Conservation (phyloP, 2,888 invertebrate genomes). For the Lasioglossum pauxillum region DNA sequence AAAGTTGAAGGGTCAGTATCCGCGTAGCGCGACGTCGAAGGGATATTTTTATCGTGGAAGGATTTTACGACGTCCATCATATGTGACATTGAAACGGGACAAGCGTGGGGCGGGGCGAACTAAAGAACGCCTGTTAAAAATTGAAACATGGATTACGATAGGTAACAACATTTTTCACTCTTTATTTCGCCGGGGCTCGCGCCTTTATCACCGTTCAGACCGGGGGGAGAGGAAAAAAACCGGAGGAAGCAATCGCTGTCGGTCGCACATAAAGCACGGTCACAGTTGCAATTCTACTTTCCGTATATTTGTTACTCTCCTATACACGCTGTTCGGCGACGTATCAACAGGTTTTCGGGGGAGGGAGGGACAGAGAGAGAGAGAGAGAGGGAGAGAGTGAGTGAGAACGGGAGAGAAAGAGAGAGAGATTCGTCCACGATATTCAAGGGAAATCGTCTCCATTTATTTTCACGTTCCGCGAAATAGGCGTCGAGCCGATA, state of each 20-base stretch:
- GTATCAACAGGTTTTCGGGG: conserved; percentile 65
- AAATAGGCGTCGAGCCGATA: conserved; percentile 37
- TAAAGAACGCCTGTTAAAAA: conserved; percentile 13
- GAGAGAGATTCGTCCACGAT: conserved; percentile 40
- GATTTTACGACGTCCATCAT: background rate
- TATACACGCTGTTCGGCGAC: conserved; percentile 46
- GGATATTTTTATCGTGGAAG: background rate
- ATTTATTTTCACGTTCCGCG: conserved; percentile 52
- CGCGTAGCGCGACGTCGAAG: background rate
- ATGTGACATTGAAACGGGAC: background rate
- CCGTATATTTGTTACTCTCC: conserved; percentile 45
- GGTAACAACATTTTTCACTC: background rate
- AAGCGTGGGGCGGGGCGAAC: background rate
- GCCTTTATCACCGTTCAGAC: background rate
- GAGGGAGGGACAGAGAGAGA: background rate
- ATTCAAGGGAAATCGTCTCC: conserved; percentile 54
- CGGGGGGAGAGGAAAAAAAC: background rate
- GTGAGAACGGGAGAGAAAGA: background rate
- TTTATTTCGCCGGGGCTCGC: conserved; percentile 1
- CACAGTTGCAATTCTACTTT: conserved; percentile 33
- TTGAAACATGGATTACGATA: conserved; percentile 6
- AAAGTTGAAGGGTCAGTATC: background rate
- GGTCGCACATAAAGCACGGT: conserved; percentile 12
- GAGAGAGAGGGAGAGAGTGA: background rate
- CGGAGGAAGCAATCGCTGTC: conserved; percentile 27